Conservation (phyloP, 2,113 vertebrate species). For the Brachypodius melanocephalos region DNA sequence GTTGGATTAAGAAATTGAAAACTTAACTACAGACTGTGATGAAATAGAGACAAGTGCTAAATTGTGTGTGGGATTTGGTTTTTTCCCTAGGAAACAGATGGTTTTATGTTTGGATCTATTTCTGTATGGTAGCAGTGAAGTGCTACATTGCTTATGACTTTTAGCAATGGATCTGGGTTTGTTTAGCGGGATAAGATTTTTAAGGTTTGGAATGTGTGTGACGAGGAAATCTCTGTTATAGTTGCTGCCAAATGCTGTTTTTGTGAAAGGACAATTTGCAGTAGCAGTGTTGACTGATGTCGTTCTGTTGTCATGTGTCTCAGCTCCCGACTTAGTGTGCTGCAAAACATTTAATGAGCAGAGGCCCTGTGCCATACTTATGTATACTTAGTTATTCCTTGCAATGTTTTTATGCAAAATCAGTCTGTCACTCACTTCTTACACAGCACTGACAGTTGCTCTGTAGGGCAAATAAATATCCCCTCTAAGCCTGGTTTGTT, state of each 20-base stretch:
- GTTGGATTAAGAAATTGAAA: not conserved
- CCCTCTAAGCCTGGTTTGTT: not conserved
- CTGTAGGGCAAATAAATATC: not conserved
- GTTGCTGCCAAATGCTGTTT: not conserved
- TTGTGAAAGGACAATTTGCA: not conserved
- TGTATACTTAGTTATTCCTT: not conserved
- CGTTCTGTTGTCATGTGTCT: not conserved
- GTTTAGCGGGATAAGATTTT: not conserved
- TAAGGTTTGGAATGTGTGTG: not conserved
- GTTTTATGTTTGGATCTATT: conserved; percentile 3
- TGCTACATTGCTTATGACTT: not conserved
- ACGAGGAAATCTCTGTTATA: not conserved
- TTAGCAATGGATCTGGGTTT: not conserved
- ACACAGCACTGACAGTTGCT: not conserved
- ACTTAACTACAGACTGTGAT: not conserved
- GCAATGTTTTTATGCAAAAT: not conserved
- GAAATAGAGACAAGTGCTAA: not conserved
- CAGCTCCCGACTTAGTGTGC: not conserved
- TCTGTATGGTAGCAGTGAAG: not conserved
- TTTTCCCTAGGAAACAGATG: conserved; percentile 1
- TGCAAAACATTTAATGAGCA: not conserved
- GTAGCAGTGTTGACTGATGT: not conserved
- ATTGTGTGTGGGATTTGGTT: not conserved
- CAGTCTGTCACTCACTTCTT: not conserved
- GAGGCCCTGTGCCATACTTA: not conserved